These are phyloP conservation scores for Polyodon spathula DNA, from an alignment of 2,113 vertebrate species.

Conservation along the genomic window DNA sequence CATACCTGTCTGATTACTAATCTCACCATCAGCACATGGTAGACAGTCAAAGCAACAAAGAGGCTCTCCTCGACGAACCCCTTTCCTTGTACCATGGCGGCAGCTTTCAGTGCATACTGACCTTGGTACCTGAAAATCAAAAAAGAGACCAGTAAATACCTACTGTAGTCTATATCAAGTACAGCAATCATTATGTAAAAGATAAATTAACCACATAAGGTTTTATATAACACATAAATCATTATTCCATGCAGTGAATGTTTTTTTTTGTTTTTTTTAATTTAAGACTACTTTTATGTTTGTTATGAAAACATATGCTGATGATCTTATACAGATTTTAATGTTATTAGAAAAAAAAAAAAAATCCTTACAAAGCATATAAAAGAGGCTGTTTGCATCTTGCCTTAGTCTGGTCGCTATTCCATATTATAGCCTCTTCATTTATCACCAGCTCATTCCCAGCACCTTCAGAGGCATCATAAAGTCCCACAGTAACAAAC, in stretches of 20 bases:
- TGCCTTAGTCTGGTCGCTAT: conserved; percentile 1
- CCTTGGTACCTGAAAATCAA: conserved; percentile 3
- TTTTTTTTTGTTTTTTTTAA: no score
- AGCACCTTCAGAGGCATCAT: neutral
- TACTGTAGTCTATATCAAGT: no score
- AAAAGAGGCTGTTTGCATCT: neutral
- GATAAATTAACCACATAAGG: no score
- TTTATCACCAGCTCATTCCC: conserved; percentile 6
- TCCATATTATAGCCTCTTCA: conserved; percentile 10
- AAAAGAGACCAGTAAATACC: neutral
- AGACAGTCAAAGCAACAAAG: conserved; percentile 23
- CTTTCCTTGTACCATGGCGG: conserved; percentile 14
- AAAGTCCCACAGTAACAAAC: conserved; percentile 6
- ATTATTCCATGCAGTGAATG: no score
- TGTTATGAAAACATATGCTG: neutral
- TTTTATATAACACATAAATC: no score
- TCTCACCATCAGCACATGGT: conserved; percentile 24
- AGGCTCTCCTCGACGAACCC: conserved; percentile 20
- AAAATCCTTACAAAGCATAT: conserved; percentile 1
- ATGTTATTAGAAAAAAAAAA: neutral
- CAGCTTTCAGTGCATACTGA: conserved; percentile 14
- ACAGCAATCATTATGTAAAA: no score
- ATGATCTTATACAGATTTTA: neutral
- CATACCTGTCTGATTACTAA: conserved; percentile 26
- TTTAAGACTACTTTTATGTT: no score